Conservation (phyloP, 2,797 vertebrate genomes). For the Pseudochirops cupreus region DNA sequence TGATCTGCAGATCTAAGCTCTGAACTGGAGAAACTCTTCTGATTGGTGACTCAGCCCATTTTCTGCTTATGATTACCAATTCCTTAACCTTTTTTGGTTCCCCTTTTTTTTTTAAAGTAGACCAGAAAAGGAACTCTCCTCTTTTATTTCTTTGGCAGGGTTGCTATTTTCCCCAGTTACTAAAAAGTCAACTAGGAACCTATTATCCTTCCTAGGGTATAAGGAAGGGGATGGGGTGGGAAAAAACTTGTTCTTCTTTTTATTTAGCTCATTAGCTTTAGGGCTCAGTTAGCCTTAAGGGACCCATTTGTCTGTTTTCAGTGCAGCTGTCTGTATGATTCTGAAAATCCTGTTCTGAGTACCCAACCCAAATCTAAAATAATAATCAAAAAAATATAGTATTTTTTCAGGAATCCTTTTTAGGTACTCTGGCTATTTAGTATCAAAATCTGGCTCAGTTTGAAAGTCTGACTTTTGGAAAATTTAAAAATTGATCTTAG, state of each 20-base stretch:
- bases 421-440: background rate
- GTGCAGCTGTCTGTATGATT: background rate
- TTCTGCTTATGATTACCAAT: slow-evolving; percentile 37
- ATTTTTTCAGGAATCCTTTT: background rate
- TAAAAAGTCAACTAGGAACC: background rate
- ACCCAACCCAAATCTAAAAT: background rate
- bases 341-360: background rate
- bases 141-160: slow-evolving; percentile 18
- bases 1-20: background rate
- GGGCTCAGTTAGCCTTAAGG: background rate
- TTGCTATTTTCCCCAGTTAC: background rate
- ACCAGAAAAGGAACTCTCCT: background rate
- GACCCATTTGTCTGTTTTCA: background rate
- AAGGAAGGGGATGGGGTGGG: background rate
- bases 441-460: background rate
- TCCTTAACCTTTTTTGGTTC: slow-evolving; percentile 50
- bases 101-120: slow-evolving; percentile 22
- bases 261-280: slow-evolving; percentile 29
- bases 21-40: slow-evolving; percentile 23
- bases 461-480: slow-evolving; percentile 26
- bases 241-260: slow-evolving; percentile 36
- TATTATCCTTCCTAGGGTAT: slow-evolving; percentile 20
- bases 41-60: slow-evolving; percentile 47
- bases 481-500: background rate
- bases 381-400: background rate